Conservation (phyloP, 2,113 vertebrate genomes). For the Thoracochromis brauschi region DNA sequence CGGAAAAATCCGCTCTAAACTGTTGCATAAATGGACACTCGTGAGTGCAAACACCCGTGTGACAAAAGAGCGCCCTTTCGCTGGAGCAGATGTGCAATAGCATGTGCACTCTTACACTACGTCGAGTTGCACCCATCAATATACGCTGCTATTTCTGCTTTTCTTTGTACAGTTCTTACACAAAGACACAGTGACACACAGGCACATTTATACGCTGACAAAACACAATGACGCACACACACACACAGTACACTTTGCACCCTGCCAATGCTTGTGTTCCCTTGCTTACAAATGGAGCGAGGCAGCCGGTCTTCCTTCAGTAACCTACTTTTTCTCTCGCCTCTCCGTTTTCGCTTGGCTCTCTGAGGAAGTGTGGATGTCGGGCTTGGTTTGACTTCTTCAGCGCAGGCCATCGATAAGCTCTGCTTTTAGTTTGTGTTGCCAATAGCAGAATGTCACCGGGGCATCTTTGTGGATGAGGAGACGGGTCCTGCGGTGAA, state of each 20-base stretch:
- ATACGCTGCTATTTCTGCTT: neutral
- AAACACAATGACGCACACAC: neutral
- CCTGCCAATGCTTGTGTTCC: conserved; percentile 12
- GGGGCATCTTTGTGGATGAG: conserved; percentile 18
- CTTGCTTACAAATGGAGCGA: conserved; percentile 35
- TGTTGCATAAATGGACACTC: neutral
- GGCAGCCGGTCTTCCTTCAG: conserved; percentile 31
- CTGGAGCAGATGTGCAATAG: neutral
- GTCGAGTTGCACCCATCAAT: neutral
- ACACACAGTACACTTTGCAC: neutral
- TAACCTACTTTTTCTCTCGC: conserved; percentile 54
- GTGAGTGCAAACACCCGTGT: neutral
- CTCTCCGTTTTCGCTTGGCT: neutral
- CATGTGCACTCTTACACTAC: neutral
- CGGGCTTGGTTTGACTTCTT: conserved; percentile 24
- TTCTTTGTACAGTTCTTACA: neutral
- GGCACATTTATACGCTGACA: neutral
- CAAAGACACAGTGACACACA: neutral
- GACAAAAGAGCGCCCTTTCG: neutral
- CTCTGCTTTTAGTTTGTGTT: conserved; percentile 13
- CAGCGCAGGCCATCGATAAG: conserved; percentile 27
- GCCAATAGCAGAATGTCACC: conserved; percentile 37
- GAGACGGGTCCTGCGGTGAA: neutral
- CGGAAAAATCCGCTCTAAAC: neutral
- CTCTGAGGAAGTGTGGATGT: conserved; percentile 32